Percentiles rank a stretch among this genome's conserved stretches.
Conservation (phyloP, 2,888 invertebrate genomes). For the Dione juno region DNA sequence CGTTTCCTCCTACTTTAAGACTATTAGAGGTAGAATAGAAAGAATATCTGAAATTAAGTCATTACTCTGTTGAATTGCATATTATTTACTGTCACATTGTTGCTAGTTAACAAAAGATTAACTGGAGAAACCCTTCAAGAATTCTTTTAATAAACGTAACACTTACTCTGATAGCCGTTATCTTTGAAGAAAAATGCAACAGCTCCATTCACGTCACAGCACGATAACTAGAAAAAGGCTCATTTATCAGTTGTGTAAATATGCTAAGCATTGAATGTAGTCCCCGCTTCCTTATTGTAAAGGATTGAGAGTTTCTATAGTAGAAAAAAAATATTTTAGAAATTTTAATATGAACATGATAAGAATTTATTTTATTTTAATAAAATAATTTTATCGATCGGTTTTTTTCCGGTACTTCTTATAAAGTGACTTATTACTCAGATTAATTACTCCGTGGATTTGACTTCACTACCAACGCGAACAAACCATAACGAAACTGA, state of each 20-base stretch:
- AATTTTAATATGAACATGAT: no score
- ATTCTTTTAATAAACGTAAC: slow-evolving; percentile 39
- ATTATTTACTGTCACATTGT: slow-evolving; percentile 11
- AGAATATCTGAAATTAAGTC: not conserved
- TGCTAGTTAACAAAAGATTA: not conserved
- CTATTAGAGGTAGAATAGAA: no score
- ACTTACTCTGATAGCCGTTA: slow-evolving; percentile 51
- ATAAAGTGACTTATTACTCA: no score
- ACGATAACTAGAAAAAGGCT: slow-evolving; percentile 72
- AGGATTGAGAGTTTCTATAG: slow-evolving; percentile 75
- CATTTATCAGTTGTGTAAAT: slow-evolving; percentile 77
- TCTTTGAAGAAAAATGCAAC: slow-evolving; percentile 74
- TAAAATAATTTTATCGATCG: no score
- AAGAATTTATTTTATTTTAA: no score
- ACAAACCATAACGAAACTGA: no score
- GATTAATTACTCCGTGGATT: no score
- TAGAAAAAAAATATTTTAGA: slow-evolving; percentile 61
- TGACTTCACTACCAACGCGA: no score
- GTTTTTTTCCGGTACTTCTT: no score
- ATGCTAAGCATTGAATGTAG: slow-evolving; percentile 74
- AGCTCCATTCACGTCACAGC: slow-evolving; percentile 65
- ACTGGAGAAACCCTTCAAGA: slow-evolving; percentile 7
- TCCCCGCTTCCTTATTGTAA: slow-evolving; percentile 56
- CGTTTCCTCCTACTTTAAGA: not conserved
- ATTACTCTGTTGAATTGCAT: not conserved